Evolutionary conservation across 1,140 invertebrate species (phyloP), one percentile per base, ranked within the genome.

Genomic region (Andricus grossulariae): DNA sequence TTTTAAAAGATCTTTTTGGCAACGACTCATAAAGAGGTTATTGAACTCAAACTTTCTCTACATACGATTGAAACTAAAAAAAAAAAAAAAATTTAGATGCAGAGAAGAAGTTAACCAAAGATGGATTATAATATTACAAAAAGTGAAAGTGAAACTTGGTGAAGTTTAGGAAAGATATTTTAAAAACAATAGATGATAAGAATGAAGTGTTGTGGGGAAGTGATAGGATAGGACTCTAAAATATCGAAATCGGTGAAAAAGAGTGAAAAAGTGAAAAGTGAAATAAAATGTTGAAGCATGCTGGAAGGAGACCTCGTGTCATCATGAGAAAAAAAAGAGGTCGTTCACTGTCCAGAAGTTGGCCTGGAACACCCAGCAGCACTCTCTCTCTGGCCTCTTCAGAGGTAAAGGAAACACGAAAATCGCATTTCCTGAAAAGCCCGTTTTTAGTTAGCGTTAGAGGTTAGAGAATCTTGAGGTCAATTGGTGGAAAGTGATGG

Each of bases 281-380:
- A 71, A 52, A 71, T 11, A 79, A 77, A 60, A 91, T 91, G 90
- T 82, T 91, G 81, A 91, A 91, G 79, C 79, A 91, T 83, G 83
- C 82, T 32, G 78, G 80, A 75, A 80, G 79, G 8, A 84, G 87
- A 71, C 77, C 85, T 75, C 85, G 86, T 54, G 81, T 90, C 71
- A 77, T 79, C 50, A 82, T 86, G 76, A 88, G 87, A 71, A 87
- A 83, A 79, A 88, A 85, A 75, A 86, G 85, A 74, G 90, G 89
- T 54, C 85, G 90, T 15, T 90, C 88, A 18, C 85, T 89, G 32
- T 88, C 90, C 39, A 88, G 86, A 79, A 91, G 90, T 77, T 91
- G 90, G 90, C 90, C 89, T 50, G 87, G 90, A 2, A 91, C 89
- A 8, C 89, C 89, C 7, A 84, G 73, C 18, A 87, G 73, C 18